A percentile compares a stretch with the other conserved stretches of the same genome.
phyloP scores from a whole-genome alignment of 2,797 vertebrate species.

The Protosalanx chinensis region DNA sequence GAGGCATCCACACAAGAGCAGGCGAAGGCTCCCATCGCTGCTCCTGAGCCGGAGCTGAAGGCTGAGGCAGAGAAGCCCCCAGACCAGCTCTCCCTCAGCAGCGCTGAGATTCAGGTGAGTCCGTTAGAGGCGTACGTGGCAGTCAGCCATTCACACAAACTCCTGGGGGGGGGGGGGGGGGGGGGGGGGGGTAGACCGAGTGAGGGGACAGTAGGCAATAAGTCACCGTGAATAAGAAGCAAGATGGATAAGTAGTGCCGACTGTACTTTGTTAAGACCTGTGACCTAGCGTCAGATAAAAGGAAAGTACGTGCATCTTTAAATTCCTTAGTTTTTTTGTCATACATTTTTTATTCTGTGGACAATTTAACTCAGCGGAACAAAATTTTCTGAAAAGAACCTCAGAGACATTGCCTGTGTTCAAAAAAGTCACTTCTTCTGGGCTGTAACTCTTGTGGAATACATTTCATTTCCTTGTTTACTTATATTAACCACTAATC shows the following conservation, averaged over 20 bases:
- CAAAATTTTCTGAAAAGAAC: not conserved
- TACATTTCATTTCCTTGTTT: too few species aligned
- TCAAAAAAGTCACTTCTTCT: not conserved
- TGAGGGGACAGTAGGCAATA: not conserved
- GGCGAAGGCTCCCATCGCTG: constrained; percentile 88
- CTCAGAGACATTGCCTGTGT: not conserved
- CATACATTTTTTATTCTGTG: constrained; percentile 45
- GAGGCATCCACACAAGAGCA: constrained; percentile 52
- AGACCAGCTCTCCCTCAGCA: constrained; percentile 88
- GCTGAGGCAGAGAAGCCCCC: constrained; percentile 75
- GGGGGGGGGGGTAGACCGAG: too few species aligned
- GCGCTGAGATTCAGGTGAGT: constrained; percentile 86
- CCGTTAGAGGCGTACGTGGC: not conserved
- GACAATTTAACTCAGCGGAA: constrained; percentile 40
- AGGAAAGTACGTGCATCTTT: not conserved
- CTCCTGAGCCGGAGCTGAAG: constrained; percentile 89
- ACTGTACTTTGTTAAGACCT: too few species aligned
- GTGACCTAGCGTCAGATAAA: not conserved
- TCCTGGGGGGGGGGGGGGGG: too few species aligned
- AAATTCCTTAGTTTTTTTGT: constrained; percentile 19
- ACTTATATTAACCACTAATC: too few species aligned
- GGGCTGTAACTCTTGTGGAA: not conserved
- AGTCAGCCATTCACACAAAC: not conserved
- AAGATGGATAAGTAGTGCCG: not conserved
- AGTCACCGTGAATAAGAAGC: not conserved